A percentile compares a stretch with the other conserved stretches of the same genome.
Evolutionary conservation across 1,140 invertebrate genomes (phyloP).

Genomic region (Centruroides vittatus): DNA sequence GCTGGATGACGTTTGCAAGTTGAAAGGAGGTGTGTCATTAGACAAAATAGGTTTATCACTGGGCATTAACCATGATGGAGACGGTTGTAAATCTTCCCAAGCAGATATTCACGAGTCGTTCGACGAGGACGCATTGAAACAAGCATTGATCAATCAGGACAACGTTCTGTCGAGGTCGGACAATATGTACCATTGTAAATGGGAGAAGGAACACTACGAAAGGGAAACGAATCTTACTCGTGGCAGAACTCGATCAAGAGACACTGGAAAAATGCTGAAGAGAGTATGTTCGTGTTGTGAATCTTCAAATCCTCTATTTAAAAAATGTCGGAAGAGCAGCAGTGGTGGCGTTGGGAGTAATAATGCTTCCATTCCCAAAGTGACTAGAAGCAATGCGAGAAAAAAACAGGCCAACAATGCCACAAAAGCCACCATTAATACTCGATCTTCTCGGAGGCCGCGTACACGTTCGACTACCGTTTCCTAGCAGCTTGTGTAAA

Average conservation of each 20-base stretch:
- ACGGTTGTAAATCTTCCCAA: too few species aligned
- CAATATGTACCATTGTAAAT: not conserved
- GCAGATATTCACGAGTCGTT: too few species aligned
- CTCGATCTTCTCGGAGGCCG: conserved; percentile 10
- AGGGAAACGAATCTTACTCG: not conserved
- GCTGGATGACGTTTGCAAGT: too few species aligned
- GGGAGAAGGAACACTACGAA: not conserved
- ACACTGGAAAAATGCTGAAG: conserved; percentile 3
- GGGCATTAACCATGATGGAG: too few species aligned
- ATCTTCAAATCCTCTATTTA: not conserved
- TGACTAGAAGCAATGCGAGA: conserved; percentile 2
- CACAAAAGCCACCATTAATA: conserved; percentile 3
- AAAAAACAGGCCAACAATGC: not conserved
- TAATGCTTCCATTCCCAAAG: not conserved
- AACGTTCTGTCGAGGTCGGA: not conserved
- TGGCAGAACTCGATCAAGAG: not conserved
- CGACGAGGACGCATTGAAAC: too few species aligned
- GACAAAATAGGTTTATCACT: too few species aligned
- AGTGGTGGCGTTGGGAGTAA: not conserved
- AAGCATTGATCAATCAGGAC: too few species aligned
- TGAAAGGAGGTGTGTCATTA: too few species aligned
- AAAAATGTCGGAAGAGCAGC: conserved; percentile 5
- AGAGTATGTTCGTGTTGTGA: conserved; percentile 10
- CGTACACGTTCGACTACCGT: conserved; percentile 3
- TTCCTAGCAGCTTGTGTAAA: too few species aligned